Evolutionary conservation across 2,797 vertebrate species (phyloP).

Genomic region (Okamejei kenojei): DNA sequence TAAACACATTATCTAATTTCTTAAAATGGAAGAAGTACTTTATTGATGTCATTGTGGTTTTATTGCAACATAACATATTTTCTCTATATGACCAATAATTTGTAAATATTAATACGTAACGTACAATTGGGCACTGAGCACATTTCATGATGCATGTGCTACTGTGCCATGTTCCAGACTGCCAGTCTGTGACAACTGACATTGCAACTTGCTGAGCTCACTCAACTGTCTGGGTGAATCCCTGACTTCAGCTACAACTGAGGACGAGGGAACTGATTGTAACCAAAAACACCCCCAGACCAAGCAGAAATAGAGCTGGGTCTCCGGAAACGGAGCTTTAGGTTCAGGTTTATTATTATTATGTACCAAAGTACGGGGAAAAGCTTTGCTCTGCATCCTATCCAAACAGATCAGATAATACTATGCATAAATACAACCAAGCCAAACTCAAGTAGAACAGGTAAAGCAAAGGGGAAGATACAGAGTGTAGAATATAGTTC

Average conservation of each 20-base stretch:
- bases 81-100: background rate
- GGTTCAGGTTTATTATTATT: no score
- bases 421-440: no score
- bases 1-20: background rate
- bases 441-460: no score
- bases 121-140: background rate
- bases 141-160: background rate
- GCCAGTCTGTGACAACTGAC: background rate
- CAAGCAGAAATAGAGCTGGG: background rate
- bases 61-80: background rate
- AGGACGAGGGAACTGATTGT: background rate
- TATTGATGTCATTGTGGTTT: conserved; percentile 13
- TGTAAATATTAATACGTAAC: conserved; percentile 8
- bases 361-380: no score
- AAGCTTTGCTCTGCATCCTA: no score
- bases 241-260: background rate
- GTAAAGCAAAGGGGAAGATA: no score
- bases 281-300: background rate
- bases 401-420: no score
- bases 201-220: background rate
- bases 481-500: no score
- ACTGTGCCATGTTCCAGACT: background rate
- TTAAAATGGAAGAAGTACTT: background rate
- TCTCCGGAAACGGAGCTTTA: no score
- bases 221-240: background rate